A percentile compares a stretch with the other conserved stretches of the same genome.
phyloP scores from a whole-genome alignment of 1,140 invertebrate species.

The Oppia nitens region DNA sequence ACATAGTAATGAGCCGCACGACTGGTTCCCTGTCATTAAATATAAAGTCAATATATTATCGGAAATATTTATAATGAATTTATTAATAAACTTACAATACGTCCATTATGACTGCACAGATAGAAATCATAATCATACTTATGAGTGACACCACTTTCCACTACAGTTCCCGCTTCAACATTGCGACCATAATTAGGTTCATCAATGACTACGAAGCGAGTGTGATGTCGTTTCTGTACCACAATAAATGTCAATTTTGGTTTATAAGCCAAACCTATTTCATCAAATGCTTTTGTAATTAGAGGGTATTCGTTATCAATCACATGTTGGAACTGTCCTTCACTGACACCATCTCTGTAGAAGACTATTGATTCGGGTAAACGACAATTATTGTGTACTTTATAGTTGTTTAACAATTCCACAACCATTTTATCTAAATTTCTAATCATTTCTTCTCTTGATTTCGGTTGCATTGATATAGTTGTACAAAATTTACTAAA shows the following conservation, averaged over 20 bases:
- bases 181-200: constrained; percentile 30
- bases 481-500: constrained; percentile 14
- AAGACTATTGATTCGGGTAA: constrained; percentile 28
- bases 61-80: background rate
- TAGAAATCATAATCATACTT: constrained; percentile 66
- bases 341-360: constrained; percentile 32
- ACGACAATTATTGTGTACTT: background rate
- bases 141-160: constrained; percentile 61
- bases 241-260: constrained; percentile 13
- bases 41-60: constrained; percentile 20
- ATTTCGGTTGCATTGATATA: constrained; percentile 10
- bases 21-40: constrained; percentile 33
- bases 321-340: constrained; percentile 29
- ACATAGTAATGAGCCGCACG: constrained; percentile 20
- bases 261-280: background rate
- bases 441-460: constrained; percentile 17
- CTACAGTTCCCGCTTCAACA: constrained; percentile 61
- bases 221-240: constrained; percentile 18
- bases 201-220: constrained; percentile 9
- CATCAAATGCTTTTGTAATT: background rate
- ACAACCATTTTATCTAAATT: constrained; percentile 49
- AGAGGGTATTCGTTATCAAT: constrained; percentile 14
- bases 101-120: constrained; percentile 40
- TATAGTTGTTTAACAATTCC: constrained; percentile 38
- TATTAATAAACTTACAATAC: background rate